Conservation (phyloP, 2,113 vertebrate genomes). For the Seriola aureovittata region DNA sequence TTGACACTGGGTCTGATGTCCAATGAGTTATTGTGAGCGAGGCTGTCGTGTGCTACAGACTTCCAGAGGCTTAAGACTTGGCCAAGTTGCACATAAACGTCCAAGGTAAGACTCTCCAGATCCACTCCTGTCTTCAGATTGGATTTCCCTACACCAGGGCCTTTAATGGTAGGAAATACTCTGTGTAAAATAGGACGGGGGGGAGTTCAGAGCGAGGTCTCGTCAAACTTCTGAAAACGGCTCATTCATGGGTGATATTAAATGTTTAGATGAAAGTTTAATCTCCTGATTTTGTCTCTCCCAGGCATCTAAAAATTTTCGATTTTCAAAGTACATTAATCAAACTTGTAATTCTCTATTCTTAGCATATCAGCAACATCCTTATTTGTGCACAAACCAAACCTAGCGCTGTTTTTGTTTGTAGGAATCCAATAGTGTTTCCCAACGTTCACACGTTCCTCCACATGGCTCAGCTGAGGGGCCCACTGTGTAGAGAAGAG, state of each 20-base stretch:
- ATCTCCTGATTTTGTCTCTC: neutral
- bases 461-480: constrained; percentile 70
- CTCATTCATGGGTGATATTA: constrained; percentile 7
- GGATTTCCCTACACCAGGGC: constrained; percentile 65
- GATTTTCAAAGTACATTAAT: neutral
- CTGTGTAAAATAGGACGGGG: constrained; percentile 44
- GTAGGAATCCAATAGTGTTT: constrained; percentile 24
- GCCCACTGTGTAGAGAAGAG: constrained; percentile 63
- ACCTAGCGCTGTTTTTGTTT: constrained; percentile 9
- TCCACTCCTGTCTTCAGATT: constrained; percentile 65
- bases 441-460: constrained; percentile 34
- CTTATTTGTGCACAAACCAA: neutral
- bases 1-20: constrained; percentile 64
- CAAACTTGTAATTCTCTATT: neutral
- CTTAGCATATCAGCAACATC: neutral
- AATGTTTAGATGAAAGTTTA: neutral
- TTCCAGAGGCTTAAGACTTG: constrained; percentile 78
- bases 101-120: constrained; percentile 83
- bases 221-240: neutral
- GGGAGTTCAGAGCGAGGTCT: constrained; percentile 55
- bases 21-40: constrained; percentile 61
- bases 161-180: constrained; percentile 77
- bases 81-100: constrained; percentile 79
- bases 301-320: neutral
- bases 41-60: constrained; percentile 75